Base-by-base conservation (phyloP, 2,888 invertebrate species). In the Artemia sinica region DNA sequence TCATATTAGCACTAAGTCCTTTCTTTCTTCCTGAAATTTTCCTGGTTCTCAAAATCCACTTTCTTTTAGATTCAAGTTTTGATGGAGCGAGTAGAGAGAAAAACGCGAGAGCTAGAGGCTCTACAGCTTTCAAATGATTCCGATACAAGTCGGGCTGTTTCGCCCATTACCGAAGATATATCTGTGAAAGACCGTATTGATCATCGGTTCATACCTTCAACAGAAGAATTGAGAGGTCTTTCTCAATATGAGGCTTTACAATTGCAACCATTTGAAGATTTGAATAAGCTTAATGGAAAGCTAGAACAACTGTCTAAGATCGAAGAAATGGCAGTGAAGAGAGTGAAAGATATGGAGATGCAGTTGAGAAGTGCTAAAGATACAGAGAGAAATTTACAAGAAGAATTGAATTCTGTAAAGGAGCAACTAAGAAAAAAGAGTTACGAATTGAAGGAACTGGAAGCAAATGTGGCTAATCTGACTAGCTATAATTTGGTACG, bases 181-280 rank as follows among this genome's bases (percentile, higher is more conserved):
- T 58, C 63, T n/a, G 63, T 58, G n/a, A 58, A 58, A 58, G 63
- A 58, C 63, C 63, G 63, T 28, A 18, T 58, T 9, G 63, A 58
- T n/a, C n/a, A 11, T 18, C 63, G 63, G 63, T n/a, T 18, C 63
- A 18, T 58, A n/a, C 9, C 63, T 28, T 58, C 63, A n/a, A 28
- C 14, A 8, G 63, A 58, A n/a, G 63, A 58, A 58, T 28, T 58
- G 28, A 58, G 63, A 28, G 28, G 63, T 58, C 63, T 28, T 28
- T 18, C 63, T 18, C 63, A n/a, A 18, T 9, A 18, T 28, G 63
- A 58, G n/a, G n/a, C 28, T 58, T 10, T 58, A n/a, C 63, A n/a
- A 18, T 8, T 28, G 8, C n/a, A 58, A 28, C 63, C 63, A 18
- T 28, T 58, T n/a, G 63, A 58, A 58, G 63, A 58, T 10, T 28